Base-by-base conservation (phyloP, 2,113 vertebrate species). In the Desmodus rotundus region DNA sequence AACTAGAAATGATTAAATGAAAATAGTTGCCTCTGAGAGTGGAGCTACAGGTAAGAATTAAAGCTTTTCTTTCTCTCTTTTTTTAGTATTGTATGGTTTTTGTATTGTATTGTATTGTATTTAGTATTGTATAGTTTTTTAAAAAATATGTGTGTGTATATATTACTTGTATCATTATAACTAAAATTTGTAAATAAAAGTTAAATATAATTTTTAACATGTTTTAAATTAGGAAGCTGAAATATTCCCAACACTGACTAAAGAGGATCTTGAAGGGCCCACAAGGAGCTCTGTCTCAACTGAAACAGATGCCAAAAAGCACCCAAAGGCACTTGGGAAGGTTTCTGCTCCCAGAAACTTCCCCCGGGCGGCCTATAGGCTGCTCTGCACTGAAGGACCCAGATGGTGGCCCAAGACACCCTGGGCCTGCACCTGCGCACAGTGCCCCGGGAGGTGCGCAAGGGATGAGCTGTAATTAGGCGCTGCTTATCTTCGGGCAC, bases 161-260 rank as follows among this genome's bases (percentile, higher is more conserved):
- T 58, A 91, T 91, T 28, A 93, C 47, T 87, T 89, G 50, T 22
- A 89, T 90, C 58, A 72, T 38, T 95, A 74, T 47, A 70, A 85
- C 80, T 95, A 63, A 77, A 93, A 90, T 56, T 17, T 95, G 7
- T 36, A 94, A 93, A 89, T 93, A 89, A 94, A 88, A 96, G 65
- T 84, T 88, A 87, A 96, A 91, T 74, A 28, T 56, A 83, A 72
- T 81, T 41, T 84, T 45, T 38, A 54, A 45, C 10, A 89, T 9
- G 10, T 19, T 96, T 94, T 92, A 83, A 91, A 89, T 78, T 54
- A 36, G 17, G 17, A 91, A 91, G 80, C 63, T 72, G 56, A 93
- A 97, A 94, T 61, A 83, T 83, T 58, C 8, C 16, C 58, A 80
- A n/a, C 90, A 91, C 47, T 93, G 73, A 88, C 31, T 61, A 77